Evolutionary conservation across 1,140 invertebrate genomes (phyloP), one percentile per base, ranked within the genome.

Genomic region (Caenorhabditis remanei): DNA sequence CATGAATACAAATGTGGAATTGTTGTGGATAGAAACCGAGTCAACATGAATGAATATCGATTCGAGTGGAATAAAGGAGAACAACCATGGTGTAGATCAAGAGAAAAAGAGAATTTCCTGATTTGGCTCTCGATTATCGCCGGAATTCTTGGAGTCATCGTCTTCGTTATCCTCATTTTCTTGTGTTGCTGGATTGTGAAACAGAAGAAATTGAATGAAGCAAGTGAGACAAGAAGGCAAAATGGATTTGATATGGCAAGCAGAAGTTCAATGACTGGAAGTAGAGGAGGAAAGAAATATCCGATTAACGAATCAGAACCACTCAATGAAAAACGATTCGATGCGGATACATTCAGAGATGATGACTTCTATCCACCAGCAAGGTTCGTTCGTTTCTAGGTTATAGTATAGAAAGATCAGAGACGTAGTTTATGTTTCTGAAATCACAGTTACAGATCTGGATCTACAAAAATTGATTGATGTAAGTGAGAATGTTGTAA

Each of bases 51-150:
- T 43, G 71, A 63, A 16, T 92, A 91, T 58, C 86, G 91, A 32
- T 93, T 90, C 84, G 92, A 93, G 82, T 92, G 91, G 91, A 93
- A 93, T 84, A 92, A 92, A 84, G 91, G 91, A 50, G 85, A 87
- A 46, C 91, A 92, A 61, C 91, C 89, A 48, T 90, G 89, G 89
- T 92, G 91, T 63, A 88, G 91, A 83, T 92, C 92, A 9, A 87
- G 92, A 56, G 92, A 91, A 85, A 92, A 91, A 87, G 91, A 92
- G 71, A 92, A 92, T 84, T 92, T 91, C 71, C 86, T 92, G 71
- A 92, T 91, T 65, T 92, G 90, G 86, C 53, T 92, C 50, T 87
- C 90, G 3, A 89, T 88, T 32, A 91, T 92, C 67, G 82, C 89
- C 53, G 87, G 86, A 61, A 67, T 86, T 50, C 41, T 89, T 2